Conservation (phyloP, 2,113 vertebrate species). For the Lycaon pictus region DNA sequence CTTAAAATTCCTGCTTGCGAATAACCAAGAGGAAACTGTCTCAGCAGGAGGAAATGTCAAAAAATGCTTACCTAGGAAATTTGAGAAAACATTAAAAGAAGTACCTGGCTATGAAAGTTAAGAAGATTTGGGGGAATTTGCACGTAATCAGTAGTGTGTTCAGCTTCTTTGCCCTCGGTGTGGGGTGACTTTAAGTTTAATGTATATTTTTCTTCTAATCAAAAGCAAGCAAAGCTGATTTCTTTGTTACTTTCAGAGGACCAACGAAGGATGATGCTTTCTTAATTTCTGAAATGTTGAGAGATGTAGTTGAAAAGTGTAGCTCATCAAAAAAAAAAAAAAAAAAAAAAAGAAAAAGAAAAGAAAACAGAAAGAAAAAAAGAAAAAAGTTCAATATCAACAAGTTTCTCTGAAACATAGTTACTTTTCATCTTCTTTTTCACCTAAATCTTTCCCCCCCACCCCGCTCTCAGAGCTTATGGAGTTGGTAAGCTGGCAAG, state of each 20-base stretch:
- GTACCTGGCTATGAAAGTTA: not conserved
- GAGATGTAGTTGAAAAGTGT: not conserved
- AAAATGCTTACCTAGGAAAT: not conserved
- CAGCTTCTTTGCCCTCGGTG: not conserved
- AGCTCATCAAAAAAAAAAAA: not conserved
- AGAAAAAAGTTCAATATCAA: not conserved
- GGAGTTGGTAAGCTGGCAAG: not conserved
- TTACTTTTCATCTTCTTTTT: not conserved
- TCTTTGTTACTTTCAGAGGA: not conserved
- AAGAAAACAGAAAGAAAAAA: no score
- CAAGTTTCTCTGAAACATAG: not conserved
- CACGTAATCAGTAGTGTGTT: not conserved
- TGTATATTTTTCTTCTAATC: not conserved
- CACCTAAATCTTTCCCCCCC: not conserved
- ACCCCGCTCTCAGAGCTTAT: no score
- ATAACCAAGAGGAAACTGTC: not conserved
- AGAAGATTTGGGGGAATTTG: not conserved
- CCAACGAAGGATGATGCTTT: not conserved
- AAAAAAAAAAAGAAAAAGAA: not conserved
- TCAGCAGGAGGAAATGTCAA: not conserved
- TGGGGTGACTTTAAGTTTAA: not conserved
- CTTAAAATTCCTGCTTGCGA: rapidly evolving
- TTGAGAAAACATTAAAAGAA: not conserved
- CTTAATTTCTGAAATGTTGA: not conserved
- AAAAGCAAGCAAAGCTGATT: not conserved